phyloP scores from a whole-genome alignment of 2,888 invertebrate species.

The Eupithecia insigniata region DNA sequence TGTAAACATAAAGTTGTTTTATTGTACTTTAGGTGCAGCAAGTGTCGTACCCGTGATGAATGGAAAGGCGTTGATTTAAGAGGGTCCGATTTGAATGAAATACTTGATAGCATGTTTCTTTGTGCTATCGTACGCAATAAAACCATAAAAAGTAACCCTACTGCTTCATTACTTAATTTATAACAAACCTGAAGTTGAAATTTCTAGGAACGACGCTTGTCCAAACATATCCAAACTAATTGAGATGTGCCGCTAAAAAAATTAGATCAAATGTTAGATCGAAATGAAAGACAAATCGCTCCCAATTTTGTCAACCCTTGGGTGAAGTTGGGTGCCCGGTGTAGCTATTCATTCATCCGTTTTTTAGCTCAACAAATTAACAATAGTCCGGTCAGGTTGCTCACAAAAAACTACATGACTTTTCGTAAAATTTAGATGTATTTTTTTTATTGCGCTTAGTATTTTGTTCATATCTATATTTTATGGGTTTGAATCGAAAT shows the following conservation, averaged over 20 bases:
- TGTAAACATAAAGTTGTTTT: conserved; percentile 42
- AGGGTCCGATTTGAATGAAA: conserved; percentile 68
- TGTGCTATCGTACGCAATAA: conserved; percentile 66
- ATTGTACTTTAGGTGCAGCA: conserved; percentile 57
- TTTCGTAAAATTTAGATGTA: conserved; percentile 62
- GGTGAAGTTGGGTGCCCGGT: conserved; percentile 55
- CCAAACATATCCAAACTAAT: conserved; percentile 54
- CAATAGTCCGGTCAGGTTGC: conserved; percentile 79
- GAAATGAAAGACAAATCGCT: conserved; percentile 80
- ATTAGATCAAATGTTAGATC: conserved; percentile 67
- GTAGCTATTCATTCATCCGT: conserved; percentile 67
- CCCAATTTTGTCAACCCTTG: conserved; percentile 75
- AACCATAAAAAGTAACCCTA: conserved; percentile 63
- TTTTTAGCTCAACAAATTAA: conserved; percentile 78
- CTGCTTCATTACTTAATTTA: conserved; percentile 43
- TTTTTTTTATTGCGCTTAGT: conserved; percentile 74
- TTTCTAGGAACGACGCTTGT: conserved; percentile 47
- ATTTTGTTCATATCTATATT: conserved; percentile 79
- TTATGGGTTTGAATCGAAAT: conserved; percentile 66
- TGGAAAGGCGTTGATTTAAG: conserved; percentile 73
- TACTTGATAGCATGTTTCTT: conserved; percentile 66
- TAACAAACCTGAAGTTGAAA: conserved; percentile 39
- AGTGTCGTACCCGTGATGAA: conserved; percentile 75
- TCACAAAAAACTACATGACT: conserved; percentile 64
- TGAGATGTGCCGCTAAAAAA: conserved; percentile 75